Conservation (phyloP, 2,113 vertebrate species). For the Chaetodon auriga region DNA sequence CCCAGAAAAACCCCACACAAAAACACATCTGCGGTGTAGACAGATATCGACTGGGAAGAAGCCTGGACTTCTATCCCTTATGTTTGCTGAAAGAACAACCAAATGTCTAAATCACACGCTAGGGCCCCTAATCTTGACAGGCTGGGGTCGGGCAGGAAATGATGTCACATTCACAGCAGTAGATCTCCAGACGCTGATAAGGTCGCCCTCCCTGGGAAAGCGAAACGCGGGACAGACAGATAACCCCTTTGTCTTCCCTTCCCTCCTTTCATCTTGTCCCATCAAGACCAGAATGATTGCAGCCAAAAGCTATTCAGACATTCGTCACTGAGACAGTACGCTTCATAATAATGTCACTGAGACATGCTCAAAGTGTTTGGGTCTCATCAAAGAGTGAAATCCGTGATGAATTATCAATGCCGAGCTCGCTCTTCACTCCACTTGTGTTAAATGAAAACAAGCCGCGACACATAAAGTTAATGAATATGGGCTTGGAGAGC, state of each 20-base stretch:
- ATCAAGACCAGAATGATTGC: slow-evolving; percentile 46
- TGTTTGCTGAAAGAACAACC: slow-evolving; percentile 55
- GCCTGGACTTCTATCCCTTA: slow-evolving; percentile 17
- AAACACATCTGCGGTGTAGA: slow-evolving; percentile 63
- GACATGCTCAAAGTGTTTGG: slow-evolving; percentile 22
- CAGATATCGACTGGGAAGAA: slow-evolving; percentile 34
- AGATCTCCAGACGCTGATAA: slow-evolving; percentile 81
- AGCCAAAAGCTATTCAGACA: slow-evolving; percentile 31
- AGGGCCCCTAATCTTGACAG: slow-evolving; percentile 40
- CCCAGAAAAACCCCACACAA: slow-evolving; percentile 39
- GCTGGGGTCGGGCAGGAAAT: slow-evolving; percentile 68
- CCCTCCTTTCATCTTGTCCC: slow-evolving; percentile 53
- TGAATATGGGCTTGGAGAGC: slow-evolving; percentile 19
- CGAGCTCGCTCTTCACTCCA: slow-evolving; percentile 10
- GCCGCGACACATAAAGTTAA: slow-evolving; percentile 44
- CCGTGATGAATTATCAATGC: background rate
- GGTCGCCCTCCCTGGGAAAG: slow-evolving; percentile 58
- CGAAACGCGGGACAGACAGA: slow-evolving; percentile 61
- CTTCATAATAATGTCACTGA: slow-evolving; percentile 33
- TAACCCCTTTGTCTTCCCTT: slow-evolving; percentile 53
- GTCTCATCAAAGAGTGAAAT: slow-evolving; percentile 9
- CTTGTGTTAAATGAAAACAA: slow-evolving; percentile 60
- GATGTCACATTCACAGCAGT: slow-evolving; percentile 71
- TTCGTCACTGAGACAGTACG: slow-evolving; percentile 41
- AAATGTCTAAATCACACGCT: slow-evolving; percentile 43